Evolutionary conservation across 2,888 invertebrate species (phyloP), one percentile per base, ranked within the genome.

Genomic region (Geotrupes spiniger): DNA sequence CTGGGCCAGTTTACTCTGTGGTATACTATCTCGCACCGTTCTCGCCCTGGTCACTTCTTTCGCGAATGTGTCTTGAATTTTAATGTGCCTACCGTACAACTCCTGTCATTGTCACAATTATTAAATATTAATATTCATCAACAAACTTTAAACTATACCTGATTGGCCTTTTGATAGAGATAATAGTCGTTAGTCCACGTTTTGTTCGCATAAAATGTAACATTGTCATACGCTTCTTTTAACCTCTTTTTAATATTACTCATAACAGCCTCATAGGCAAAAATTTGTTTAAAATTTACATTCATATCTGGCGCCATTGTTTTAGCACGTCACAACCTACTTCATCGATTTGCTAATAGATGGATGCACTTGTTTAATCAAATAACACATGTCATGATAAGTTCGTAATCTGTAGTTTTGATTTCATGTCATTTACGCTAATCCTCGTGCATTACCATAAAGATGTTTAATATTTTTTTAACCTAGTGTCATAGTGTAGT

Each of bases 1-100:
- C 43, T 65, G 65, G 4, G 78, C 76, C 65, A 85, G 69, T 73
- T 78, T 77, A 51, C 84, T 84, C 53, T 78, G 74, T 4, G 85
- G 84, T 60, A 85, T 84, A 39, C 80, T 77, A 63, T 84, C 82
- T 63, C 77, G 78, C 26, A 83, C 84, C 53, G 77, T 78, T 63
- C 75, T 71, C 25, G 71, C 65, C 51, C 63, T 61, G 53, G 58
- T 58, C 57, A 59, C 61, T 57, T 62, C 69, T 54, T 64, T 61
- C 51, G 56, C 52, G 56, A 66, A 55, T 37, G 56, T 52, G 49
- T 57, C 54, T 55, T 62, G 56, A 49, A 68, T 54, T 53, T 64
- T 59, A 28, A 52, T 46, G 56, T 62, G 61, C 52, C 54, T 61
- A 36, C 58, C 59, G 57, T 60, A 63, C 36, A 70, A 59, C 38